Evolutionary conservation across 2,888 invertebrate genomes (phyloP).

Genomic region (Cactoblastis cactorum): DNA sequence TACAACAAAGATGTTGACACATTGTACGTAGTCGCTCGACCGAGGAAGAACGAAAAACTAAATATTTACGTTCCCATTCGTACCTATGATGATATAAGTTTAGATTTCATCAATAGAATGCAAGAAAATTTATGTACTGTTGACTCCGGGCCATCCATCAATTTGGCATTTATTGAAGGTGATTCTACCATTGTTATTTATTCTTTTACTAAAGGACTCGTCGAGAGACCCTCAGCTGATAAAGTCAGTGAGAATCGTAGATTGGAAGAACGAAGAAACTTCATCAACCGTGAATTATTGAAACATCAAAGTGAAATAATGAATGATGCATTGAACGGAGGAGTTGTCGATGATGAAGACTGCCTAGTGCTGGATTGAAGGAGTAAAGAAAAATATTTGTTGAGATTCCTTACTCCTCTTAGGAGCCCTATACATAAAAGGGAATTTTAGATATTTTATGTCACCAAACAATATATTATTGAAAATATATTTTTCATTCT

Average conservation of each 20-base stretch:
- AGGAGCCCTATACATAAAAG: too few species aligned
- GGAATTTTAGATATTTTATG: too few species aligned
- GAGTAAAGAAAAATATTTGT: neutral
- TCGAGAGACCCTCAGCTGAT: conserved; percentile 45
- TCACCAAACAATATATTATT: too few species aligned
- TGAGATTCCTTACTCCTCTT: neutral
- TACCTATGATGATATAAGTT: conserved; percentile 47
- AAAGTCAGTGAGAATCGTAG: conserved; percentile 36
- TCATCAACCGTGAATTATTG: conserved; percentile 60
- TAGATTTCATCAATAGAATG: conserved; percentile 53
- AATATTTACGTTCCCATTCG: conserved; percentile 69
- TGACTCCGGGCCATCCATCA: conserved; percentile 61
- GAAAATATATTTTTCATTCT: too few species aligned
- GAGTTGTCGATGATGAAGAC: conserved; percentile 62
- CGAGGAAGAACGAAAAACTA: conserved; percentile 53
- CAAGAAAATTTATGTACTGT: conserved; percentile 70
- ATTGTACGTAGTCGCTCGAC: conserved; percentile 63
- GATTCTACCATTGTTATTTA: conserved; percentile 69
- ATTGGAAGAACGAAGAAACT: conserved; percentile 53
- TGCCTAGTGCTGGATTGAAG: conserved; percentile 50
- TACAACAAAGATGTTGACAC: conserved; percentile 66
- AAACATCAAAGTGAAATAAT: conserved; percentile 52
- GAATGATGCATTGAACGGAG: conserved; percentile 62
- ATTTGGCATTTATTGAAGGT: conserved; percentile 64
- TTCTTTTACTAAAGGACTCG: conserved; percentile 61